Evolutionary conservation across 2,888 invertebrate species (phyloP), one percentile per base, ranked within the genome.

Genomic region (Lypha dubia): DNA sequence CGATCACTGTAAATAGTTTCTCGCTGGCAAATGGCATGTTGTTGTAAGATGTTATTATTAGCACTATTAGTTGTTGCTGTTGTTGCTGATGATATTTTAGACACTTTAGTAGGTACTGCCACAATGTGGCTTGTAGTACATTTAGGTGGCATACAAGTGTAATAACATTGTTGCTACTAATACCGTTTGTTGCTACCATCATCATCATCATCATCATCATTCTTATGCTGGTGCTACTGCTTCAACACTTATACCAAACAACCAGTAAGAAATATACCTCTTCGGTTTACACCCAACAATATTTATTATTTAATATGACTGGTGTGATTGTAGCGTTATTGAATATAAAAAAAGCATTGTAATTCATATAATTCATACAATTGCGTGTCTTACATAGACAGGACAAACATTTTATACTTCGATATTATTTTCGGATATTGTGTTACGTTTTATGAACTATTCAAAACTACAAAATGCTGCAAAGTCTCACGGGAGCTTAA

Each of bases 21-120:
- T n/a, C n/a, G n/a, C 41, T 8, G 44, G 1, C 15, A 41, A 22
- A 65, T 56, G 74, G 17, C n/a, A 63, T 63, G 63, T 56, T 44
- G 79, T 65, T 65, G 53, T 56, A 53, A 53, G 58, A 58, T 79
- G 73, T 73, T 73, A 71, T 71, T 79, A 79, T 62, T 63, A 71
- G 77, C 32, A 58, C 24, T 15, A 22, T 38, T 38, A 58, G 68
- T 77, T 32, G 56, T 82, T 38, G 68, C 68, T 32, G 56, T 82
- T 38, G 62, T 51, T 51, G n/a, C 44, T 46, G 80, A 84, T 77
- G 70, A 84, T 84, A 84, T 81, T 84, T 84, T 79, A 84, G 77
- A 84, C 84, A 81, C 84, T 84, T 84, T 84, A 84, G 77, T 79
- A 81, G 73, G 63, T 74, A 65, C 63, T 81, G 56, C 56, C 58